Conservation (phyloP, 2,888 invertebrate species). For the Nomada fabriciana region DNA sequence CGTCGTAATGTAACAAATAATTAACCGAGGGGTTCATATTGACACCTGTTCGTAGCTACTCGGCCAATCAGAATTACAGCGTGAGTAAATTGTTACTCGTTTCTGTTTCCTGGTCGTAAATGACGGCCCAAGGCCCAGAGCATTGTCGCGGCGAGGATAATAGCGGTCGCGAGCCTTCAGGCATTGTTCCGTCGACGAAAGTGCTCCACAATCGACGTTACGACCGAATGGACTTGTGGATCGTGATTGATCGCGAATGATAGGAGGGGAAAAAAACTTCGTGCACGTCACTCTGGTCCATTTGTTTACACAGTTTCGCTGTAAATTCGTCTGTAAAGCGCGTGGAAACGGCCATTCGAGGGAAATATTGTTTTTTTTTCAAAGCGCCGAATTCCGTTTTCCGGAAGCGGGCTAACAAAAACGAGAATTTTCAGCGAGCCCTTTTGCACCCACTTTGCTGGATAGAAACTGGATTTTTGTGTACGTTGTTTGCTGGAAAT, state of each 20-base stretch:
- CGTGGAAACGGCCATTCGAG: neutral
- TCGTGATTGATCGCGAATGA: neutral
- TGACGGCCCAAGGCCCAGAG: neutral
- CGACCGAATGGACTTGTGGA: slow-evolving; percentile 1
- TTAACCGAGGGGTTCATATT: slow-evolving; percentile 33
- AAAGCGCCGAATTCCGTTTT: neutral
- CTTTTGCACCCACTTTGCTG: neutral
- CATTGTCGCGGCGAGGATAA: slow-evolving; percentile 7
- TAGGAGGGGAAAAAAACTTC: neutral
- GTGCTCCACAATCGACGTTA: slow-evolving; percentile 32
- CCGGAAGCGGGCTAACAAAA: neutral
- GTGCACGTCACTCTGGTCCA: neutral
- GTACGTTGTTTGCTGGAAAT: neutral
- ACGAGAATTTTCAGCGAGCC: neutral
- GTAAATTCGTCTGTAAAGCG: neutral
- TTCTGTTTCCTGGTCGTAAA: slow-evolving; percentile 27
- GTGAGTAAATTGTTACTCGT: slow-evolving; percentile 16
- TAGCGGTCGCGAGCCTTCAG: neutral
- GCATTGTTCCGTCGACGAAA: slow-evolving; percentile 34
- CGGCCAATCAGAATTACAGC: neutral
- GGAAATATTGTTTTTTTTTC: neutral
- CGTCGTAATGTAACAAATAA: too few relatives aligned
- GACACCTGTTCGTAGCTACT: slow-evolving; percentile 38
- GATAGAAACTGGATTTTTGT: neutral
- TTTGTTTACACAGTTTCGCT: neutral